phyloP scores from a whole-genome alignment of 92 coral and sea anemone genomes.

The Galaxea fascicularis region DNA sequence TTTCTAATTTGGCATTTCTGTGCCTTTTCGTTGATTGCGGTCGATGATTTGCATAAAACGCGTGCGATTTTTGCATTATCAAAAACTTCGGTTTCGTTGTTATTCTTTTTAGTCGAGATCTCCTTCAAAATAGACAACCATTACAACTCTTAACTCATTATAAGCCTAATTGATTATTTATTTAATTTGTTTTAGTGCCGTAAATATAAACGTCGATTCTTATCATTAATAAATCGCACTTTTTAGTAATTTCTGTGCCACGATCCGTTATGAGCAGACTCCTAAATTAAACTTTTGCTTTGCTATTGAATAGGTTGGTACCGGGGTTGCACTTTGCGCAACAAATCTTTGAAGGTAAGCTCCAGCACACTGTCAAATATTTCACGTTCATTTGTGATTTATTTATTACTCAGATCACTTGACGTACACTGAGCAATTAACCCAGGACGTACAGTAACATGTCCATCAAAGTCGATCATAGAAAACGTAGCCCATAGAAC shows the following conservation, averaged over 20 bases:
- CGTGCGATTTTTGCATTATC: not conserved
- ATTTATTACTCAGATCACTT: not conserved
- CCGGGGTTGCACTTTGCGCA: conserved; percentile 85
- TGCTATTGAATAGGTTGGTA: conserved; percentile 83
- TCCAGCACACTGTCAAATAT: not conserved
- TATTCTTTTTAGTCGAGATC: not conserved
- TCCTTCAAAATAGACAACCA: no score
- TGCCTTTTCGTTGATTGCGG: not conserved
- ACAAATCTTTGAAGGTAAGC: conserved; percentile 86
- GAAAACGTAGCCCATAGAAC: no score
- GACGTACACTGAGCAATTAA: no score
- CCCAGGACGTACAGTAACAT: no score
- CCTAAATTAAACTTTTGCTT: not conserved
- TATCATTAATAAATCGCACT: not conserved
- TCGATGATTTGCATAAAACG: not conserved
- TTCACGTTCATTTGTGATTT: not conserved
- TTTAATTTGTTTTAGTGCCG: not conserved
- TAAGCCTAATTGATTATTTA: not conserved
- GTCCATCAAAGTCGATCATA: no score
- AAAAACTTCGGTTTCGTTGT: not conserved
- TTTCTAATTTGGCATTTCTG: conserved; percentile 3
- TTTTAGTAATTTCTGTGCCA: not conserved
- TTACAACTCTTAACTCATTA: no score
- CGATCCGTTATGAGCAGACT: not conserved
- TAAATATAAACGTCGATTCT: not conserved